Evolutionary conservation across 2,113 vertebrate species (phyloP), one percentile per base, ranked within the genome.

Genomic region (Gambusia affinis): DNA sequence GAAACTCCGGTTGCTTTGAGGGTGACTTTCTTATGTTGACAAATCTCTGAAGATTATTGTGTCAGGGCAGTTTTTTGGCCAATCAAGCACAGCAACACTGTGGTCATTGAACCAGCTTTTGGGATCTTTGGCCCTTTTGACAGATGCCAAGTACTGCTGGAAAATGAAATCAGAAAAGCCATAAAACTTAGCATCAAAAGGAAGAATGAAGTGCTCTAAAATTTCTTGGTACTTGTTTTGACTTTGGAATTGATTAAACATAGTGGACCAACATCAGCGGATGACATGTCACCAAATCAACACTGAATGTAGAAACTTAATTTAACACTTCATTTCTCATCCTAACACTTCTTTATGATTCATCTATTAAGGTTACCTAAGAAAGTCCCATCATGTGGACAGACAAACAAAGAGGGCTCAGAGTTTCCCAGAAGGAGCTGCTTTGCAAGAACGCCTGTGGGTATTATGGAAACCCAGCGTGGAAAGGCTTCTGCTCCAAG

Each of bases 401-500:
- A 1, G 91, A 92, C 14, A 93, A 92, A 75, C 92, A 91, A n/a
- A 85, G 93, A 79, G 91, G 93, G 37, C 93, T 95, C 71, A 62
- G 90, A 70, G 90, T 94, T 60, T 86, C 92, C 42, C 86, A 94
- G 80, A 75, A 92, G 67, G 90, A 95, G 71, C 92, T 95, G n/a
- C 90, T 95, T 64, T 95, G 95, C 76, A 94, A 93, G 69, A 93
- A 94, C 0, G 68, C 86, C 77, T 95, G 95, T 75, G 95, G 95
- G 2, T 95, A 91, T 78, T 95, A 95, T 86, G 95, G 95, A 65
- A 95, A 95, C 81, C 91, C 94, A 2, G 92, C 83, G 6, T 95
- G 95, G 95, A 92, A 94, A 66, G 95, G 95, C 61, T 95, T 93
- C 77, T 95, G 95, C 83, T 95, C 95, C 31, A 95, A 94, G 73